A percentile compares a stretch with the other conserved stretches of the same genome.
phyloP scores from a whole-genome alignment of 2,888 invertebrate genomes.

The Lithophane leautieri region DNA sequence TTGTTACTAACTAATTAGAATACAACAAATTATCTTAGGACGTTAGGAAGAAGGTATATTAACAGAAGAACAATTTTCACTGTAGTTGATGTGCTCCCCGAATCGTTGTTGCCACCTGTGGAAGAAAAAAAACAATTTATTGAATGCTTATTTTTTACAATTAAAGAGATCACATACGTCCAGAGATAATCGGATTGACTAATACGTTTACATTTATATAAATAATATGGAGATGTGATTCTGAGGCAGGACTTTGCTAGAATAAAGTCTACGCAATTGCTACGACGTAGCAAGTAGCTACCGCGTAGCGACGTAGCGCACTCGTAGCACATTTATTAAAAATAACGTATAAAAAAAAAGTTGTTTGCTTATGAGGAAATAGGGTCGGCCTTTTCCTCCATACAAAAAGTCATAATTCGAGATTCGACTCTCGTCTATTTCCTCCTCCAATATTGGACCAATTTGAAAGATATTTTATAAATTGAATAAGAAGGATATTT shows the following conservation, averaged over 20 bases:
- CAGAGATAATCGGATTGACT: neutral
- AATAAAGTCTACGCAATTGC: conserved; percentile 15
- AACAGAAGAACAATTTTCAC: conserved; percentile 63
- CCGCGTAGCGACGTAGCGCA: conserved; percentile 16
- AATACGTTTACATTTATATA: neutral
- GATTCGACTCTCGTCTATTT: too few species aligned
- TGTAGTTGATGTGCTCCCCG: conserved; percentile 52
- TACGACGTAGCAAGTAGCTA: conserved; percentile 25
- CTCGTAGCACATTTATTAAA: neutral
- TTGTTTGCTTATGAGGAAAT: too few species aligned
- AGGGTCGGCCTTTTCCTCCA: too few species aligned
- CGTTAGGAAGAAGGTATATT: conserved; percentile 66
- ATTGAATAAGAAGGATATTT: too few species aligned
- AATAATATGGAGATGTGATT: neutral
- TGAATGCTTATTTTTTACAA: neutral
- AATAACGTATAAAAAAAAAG: neutral
- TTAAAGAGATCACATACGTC: neutral
- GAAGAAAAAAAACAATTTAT: conserved; percentile 53
- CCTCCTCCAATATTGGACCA: too few species aligned
- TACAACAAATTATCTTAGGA: conserved; percentile 71
- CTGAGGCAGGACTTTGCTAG: neutral
- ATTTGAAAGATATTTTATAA: too few species aligned
- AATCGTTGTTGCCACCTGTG: conserved; percentile 65
- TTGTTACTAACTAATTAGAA: conserved; percentile 66
- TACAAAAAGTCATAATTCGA: too few species aligned